phyloP scores from a whole-genome alignment of 2,888 invertebrate genomes.

The Ophioninae sp. region DNA sequence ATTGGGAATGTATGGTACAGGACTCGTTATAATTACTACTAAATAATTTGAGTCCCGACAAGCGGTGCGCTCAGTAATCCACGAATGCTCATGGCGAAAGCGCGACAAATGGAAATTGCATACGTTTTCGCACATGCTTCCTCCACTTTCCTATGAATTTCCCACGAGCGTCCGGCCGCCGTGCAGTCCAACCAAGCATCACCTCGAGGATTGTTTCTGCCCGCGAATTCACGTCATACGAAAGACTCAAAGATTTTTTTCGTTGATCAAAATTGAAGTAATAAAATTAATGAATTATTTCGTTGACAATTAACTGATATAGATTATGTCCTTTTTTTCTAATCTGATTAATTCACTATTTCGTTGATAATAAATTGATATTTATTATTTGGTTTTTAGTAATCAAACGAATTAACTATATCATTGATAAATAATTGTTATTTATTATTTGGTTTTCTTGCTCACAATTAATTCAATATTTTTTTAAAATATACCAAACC shows the following conservation, averaged over 20 bases:
- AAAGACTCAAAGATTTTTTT: constrained; percentile 64
- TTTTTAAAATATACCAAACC: too few relatives aligned
- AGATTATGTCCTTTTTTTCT: too few relatives aligned
- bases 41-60: constrained; percentile 75
- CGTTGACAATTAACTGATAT: too few relatives aligned
- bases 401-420: too few relatives aligned
- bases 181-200: neutral
- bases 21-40: constrained; percentile 76
- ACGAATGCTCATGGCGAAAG: constrained; percentile 63
- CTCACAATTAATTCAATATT: too few relatives aligned
- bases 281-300: too few relatives aligned
- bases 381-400: too few relatives aligned
- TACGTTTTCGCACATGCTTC: constrained; percentile 65
- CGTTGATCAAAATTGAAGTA: constrained; percentile 42
- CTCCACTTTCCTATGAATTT: constrained; percentile 74
- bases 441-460: too few relatives aligned
- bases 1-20: constrained; percentile 36
- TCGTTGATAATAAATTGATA: too few relatives aligned
- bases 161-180: constrained; percentile 76
- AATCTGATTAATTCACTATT: too few relatives aligned
- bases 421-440: too few relatives aligned
- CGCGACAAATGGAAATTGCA: constrained; percentile 75
- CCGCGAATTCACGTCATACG: constrained; percentile 79
- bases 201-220: constrained; percentile 69
- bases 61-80: constrained; percentile 49